These are phyloP conservation scores for Eristalis intricaria DNA, from an alignment of 2,888 invertebrate species.

Conservation along the genomic window DNA sequence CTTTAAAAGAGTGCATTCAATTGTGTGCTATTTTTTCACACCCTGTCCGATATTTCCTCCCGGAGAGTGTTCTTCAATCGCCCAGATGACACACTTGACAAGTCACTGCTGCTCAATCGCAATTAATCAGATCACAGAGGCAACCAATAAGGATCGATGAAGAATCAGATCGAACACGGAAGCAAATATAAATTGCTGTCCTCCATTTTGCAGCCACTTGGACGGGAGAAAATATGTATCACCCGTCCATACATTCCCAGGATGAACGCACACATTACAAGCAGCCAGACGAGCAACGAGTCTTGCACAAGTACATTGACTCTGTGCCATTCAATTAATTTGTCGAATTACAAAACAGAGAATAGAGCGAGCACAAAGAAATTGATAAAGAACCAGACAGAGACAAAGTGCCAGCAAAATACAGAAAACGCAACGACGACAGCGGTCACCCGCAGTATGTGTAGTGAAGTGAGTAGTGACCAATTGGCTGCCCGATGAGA, in stretches of 20 bases:
- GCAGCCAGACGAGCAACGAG: too few species aligned
- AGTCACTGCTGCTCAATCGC: background rate
- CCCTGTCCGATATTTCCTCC: background rate
- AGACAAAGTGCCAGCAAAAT: slow-evolving; percentile 12
- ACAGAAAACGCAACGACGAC: slow-evolving; percentile 5
- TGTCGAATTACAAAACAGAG: slow-evolving; percentile 29
- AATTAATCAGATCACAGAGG: background rate
- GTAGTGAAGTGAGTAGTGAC: slow-evolving; percentile 33
- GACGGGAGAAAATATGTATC: too few species aligned
- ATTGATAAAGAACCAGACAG: slow-evolving; percentile 42
- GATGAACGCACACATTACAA: background rate
- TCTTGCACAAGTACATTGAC: slow-evolving; percentile 39
- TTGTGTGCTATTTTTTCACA: background rate
- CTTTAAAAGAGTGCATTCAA: background rate
- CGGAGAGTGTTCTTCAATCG: background rate
- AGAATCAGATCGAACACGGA: background rate
- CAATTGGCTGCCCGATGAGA: slow-evolving; percentile 58
- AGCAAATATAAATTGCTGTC: background rate
- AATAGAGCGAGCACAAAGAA: slow-evolving; percentile 28
- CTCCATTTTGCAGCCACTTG: too few species aligned
- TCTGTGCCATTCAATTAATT: slow-evolving; percentile 49
- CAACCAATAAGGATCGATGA: background rate
- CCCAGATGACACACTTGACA: background rate
- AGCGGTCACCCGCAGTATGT: background rate
- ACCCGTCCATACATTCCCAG: background rate